A percentile compares a stretch with the other conserved stretches of the same genome.
Conservation (phyloP, 1,140 invertebrate genomes). For the Penaeus japonicus region DNA sequence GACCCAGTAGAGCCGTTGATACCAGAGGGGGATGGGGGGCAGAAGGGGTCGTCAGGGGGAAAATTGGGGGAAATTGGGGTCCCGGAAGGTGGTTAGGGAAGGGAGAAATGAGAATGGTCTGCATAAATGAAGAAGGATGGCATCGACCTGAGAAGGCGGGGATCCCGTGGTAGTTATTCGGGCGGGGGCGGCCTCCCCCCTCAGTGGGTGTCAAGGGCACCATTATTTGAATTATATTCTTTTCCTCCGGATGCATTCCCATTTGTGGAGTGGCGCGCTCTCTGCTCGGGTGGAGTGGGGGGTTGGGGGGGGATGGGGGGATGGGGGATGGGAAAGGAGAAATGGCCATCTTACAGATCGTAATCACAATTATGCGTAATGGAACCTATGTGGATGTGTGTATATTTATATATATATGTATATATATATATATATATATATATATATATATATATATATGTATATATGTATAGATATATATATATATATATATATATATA, state of each 20-base stretch:
- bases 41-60: background rate
- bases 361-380: background rate
- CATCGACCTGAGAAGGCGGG: slow-evolving; percentile 48
- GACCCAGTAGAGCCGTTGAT: slow-evolving; percentile 48
- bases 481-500: background rate
- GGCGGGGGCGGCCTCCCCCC: slow-evolving; percentile 11
- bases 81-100: slow-evolving; percentile 53
- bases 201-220: slow-evolving; percentile 31
- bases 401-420: background rate
- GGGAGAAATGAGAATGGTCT: slow-evolving; percentile 54
- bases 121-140: slow-evolving; percentile 56
- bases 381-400: background rate
- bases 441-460: slow-evolving; percentile 7
- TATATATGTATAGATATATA: background rate
- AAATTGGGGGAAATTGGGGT: slow-evolving; percentile 44
- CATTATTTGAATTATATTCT: slow-evolving; percentile 51
- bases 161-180: slow-evolving; percentile 52
- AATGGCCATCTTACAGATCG: background rate
- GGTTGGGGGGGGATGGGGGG: background rate
- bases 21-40: slow-evolving; percentile 3
- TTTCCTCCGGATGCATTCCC: slow-evolving; percentile 41
- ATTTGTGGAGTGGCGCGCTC: background rate
- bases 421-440: background rate
- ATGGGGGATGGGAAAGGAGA: too few species aligned
- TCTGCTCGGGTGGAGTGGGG: background rate